Base-by-base conservation (phyloP, 2,113 vertebrate genomes). In the Perccottus glenii region DNA sequence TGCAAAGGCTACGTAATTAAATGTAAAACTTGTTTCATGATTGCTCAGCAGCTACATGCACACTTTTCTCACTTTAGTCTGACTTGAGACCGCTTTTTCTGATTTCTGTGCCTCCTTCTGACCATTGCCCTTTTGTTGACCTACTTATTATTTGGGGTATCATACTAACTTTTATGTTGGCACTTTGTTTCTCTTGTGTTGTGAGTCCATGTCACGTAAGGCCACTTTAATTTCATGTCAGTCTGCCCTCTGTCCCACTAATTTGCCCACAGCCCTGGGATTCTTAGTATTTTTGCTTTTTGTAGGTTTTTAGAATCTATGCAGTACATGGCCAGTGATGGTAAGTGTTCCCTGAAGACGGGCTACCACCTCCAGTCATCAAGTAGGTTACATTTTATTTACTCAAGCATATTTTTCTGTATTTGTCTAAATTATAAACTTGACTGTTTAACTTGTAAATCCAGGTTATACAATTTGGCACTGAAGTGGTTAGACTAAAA, bases 201-300 rank as follows among this genome's bases (percentile, higher is more conserved):
- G 5, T 40, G 8, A 40, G 38, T 40, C 4, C 5, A 6, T 40
- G 38, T 40, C 8, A 5, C 38, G 4, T 8, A 40, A 6, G 1
- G 2, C 5, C 38, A 40, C 5, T 40, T 40, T 27, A 27, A 40
- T 40, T 40, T 40, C 8, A 32, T 33, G 6, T 33, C 49, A 33
- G 11, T 19, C 27, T 52, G 10, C 9, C 27, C 9, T 2, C 19
- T 6, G 60, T 5, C 66, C 35, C 12, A 55, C 48, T 11, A 47
- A 46, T 11, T 62, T 49, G 16, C 60, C 72, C 75, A 60, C 35
- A 58, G 12, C 49, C 43, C 58, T 82, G 73, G 70, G 82, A 1
- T 89, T 80, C 76, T 90, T 85, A 87, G 86, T 74, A 50, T 88
- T 32, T 90, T 33, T 89, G 81, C 85, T 90, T 66, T 88, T 87